These are phyloP conservation scores for Pelagia noctiluca DNA, from an alignment of 30 jellyfish, hydroid and myxozoan genomes.

Conservation along the genomic window DNA sequence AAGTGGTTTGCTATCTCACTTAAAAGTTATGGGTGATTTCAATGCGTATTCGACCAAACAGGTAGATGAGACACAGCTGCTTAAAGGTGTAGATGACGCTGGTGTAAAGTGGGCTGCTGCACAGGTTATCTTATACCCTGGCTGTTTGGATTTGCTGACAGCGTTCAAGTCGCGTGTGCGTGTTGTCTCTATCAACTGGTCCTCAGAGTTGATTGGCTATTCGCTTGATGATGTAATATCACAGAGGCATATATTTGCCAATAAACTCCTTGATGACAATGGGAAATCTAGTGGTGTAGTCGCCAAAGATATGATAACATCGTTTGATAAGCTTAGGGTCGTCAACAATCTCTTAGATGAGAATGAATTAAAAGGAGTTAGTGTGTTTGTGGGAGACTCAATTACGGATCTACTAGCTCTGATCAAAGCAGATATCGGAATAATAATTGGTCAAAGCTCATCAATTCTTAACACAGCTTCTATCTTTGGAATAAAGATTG, in stretches of 20 bases:
- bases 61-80: conserved; percentile 56
- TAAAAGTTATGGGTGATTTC: conserved; percentile 33
- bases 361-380: background rate
- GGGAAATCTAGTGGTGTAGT: conserved; percentile 52
- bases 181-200: conserved; percentile 80
- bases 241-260: conserved; percentile 47
- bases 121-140: conserved; percentile 46
- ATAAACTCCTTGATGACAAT: conserved; percentile 44
- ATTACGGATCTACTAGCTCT: conserved; percentile 59
- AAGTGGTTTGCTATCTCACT: conserved; percentile 30
- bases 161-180: conserved; percentile 34
- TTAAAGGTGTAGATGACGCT: conserved; percentile 42
- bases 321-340: conserved; percentile 45
- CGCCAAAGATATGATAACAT: conserved; percentile 45
- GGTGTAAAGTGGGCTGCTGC: conserved; percentile 58
- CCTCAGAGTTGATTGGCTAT: conserved; percentile 57
- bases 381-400: conserved; percentile 75
- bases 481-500: conserved; percentile 49
- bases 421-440: conserved; percentile 61
- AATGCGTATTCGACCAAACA: conserved; percentile 21
- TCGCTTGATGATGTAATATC: conserved; percentile 52
- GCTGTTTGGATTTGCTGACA: conserved; percentile 55
- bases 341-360: conserved; percentile 10
- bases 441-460: conserved; percentile 54
- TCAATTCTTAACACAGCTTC: conserved; percentile 37